These are phyloP conservation scores for Nemotelus pantherinus DNA, from an alignment of 2,888 invertebrate genomes.

Conservation along the genomic window DNA sequence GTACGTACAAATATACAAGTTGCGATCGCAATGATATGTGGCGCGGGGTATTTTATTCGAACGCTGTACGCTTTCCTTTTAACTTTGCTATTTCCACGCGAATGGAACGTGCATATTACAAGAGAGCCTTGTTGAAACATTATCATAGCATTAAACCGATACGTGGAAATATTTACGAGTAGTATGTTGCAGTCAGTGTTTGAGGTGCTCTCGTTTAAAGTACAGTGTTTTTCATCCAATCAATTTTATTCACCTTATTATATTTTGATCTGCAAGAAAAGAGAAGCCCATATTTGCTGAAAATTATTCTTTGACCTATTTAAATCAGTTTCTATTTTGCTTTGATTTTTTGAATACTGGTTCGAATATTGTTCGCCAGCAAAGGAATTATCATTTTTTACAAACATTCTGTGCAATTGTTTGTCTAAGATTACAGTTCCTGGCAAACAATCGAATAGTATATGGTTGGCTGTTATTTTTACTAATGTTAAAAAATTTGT, in stretches of 20 bases:
- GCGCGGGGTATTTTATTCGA: constrained; percentile 26
- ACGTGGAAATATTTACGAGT: constrained; percentile 42
- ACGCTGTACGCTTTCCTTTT: constrained; percentile 25
- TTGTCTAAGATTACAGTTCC: too few relatives aligned
- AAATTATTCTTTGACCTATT: constrained; percentile 26
- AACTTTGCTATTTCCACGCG: constrained; percentile 5
- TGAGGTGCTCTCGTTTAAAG: constrained; percentile 34
- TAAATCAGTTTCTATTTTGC: background rate
- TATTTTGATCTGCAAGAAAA: constrained; percentile 2
- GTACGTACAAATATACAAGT: constrained; percentile 34
- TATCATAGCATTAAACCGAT: constrained; percentile 40
- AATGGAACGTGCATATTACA: constrained; percentile 13
- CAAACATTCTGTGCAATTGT: too few relatives aligned
- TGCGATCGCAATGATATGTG: constrained; percentile 18
- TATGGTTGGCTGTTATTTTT: too few relatives aligned
- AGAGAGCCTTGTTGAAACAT: constrained; percentile 29
- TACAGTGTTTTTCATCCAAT: background rate
- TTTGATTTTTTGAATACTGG: background rate
- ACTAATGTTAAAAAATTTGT: too few relatives aligned
- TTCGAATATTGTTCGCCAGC: too few relatives aligned
- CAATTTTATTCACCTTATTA: constrained; percentile 20
- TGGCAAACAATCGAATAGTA: too few relatives aligned
- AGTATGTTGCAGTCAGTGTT: constrained; percentile 3
- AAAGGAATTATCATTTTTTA: too few relatives aligned
- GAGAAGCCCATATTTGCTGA: constrained; percentile 12